Evolutionary conservation across 2,888 invertebrate species (phyloP), one percentile per base, ranked within the genome.

Genomic region (Nymphalis polychloros): DNA sequence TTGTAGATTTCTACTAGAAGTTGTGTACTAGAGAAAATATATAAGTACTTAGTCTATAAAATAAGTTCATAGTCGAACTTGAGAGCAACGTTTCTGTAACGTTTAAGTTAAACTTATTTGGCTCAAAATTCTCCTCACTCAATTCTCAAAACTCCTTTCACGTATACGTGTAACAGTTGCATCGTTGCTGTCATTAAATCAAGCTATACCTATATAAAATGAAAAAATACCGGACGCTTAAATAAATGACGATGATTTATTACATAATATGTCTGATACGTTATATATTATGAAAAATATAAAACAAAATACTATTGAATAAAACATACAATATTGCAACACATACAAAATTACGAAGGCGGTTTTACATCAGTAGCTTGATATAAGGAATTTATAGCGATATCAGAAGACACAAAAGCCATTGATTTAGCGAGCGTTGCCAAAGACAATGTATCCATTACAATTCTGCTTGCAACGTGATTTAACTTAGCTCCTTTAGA

Each of bases 371-470:
- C 92, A 53, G 91, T 91, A 55, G 92, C 91, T 77, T 89, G 85
- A 76, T 91, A 92, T 65, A 92, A 79, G 1, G 92, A 91, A 76
- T 92, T 92, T 57, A 92, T 92, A 53, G 92, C 92, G 73, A 92
- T 91, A 74, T 92, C 92, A 23, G 89, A 89, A 52, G 92, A 84
- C 19, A 92, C 92, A 77, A 88, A 90, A 19, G 92, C 90, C 92
- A 92, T 92, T 5, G 92, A 92, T 75, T 92, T 92, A 0, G 92
- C 89, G 13, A 92, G 77, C 27, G 92, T 90, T 16, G 90, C 85
- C 66, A 92, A 76, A 23, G 92, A 89, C 53, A 92, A 74, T 2
- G 92, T 86, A 73, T 92, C 92, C 91, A 92, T 92, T 8, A 92
- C 83, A 67, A 92, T 84, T 79, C 92, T 87, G 75, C 90, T 92